Evolutionary conservation across 2,888 invertebrate species (phyloP), one percentile per base, ranked within the genome.

Genomic region (Tipula helvola): DNA sequence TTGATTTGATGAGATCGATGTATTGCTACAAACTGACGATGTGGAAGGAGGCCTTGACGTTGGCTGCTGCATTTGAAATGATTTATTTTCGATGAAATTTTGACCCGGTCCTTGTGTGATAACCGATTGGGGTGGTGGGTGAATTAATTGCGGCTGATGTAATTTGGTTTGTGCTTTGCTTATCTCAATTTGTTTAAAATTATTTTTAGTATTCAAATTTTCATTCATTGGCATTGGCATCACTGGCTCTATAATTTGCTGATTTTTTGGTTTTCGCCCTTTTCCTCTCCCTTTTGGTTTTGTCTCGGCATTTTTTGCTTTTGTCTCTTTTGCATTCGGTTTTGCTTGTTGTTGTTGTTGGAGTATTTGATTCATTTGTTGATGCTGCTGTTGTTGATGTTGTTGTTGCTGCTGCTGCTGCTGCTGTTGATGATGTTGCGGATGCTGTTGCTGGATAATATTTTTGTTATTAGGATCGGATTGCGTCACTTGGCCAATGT

Each of bases 401-500:
- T 91, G 91, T 87, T 91, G 91, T 87, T 91, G 91, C 86, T 87
- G 57, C 41, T 52, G 71, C 41, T 57, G 71, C 12, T 44, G 85
- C 4, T 71, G 71, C 4, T 71, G 71, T 41, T 86, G 86, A 8
- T 86, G 86, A 3, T 71, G 71, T 10, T 28, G 71, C 2, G 28
- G 71, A 0, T 71, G 87, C 85, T 83, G 90, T 52, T 83, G 88
- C 87, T 18, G 90, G 0, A 85, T 1, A 16, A 42, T 44, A 36
- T 10, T 57, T 4, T 42, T 36, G 18, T 86, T 57, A 36, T 36
- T 52, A 2, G 86, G 86, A 86, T 86, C 87, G 0, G 88, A 87
- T 86, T 88, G 88, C 57, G 88, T 88, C 10, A 88, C 89, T 86
- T 89, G 89, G 87, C 91, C 91, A 8, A 91, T 90, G 88, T 92